Evolutionary conservation across 1,140 invertebrate genomes (phyloP).

Genomic region (Argopecten irradians): DNA sequence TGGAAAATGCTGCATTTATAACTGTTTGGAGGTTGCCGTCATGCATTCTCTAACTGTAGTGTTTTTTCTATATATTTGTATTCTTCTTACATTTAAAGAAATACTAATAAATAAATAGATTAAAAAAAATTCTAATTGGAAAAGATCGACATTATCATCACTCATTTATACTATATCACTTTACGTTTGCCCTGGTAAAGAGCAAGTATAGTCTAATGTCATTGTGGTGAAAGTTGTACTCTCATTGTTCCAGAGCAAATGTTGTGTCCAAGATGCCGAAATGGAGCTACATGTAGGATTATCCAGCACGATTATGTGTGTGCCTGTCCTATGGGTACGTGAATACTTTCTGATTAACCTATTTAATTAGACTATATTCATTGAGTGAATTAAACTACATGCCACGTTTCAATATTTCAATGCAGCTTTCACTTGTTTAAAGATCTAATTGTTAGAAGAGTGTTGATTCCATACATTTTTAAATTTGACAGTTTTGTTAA

Average conservation of each 20-base stretch:
- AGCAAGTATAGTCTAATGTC: not conserved
- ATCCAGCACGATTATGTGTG: slow-evolving; percentile 18
- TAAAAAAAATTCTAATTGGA: not conserved
- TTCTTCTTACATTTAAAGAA: too few relatives aligned
- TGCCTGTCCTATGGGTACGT: slow-evolving; percentile 33
- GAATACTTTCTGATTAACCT: slow-evolving; percentile 79
- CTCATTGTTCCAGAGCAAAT: not conserved
- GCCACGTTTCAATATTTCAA: too few relatives aligned
- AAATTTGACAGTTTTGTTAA: too few relatives aligned
- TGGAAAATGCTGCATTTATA: not conserved
- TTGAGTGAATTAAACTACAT: too few relatives aligned
- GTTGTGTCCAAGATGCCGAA: slow-evolving; percentile 31
- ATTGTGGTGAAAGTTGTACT: not conserved
- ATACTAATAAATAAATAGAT: not conserved
- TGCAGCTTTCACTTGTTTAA: too few relatives aligned
- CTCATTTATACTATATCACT: not conserved
- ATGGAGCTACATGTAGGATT: slow-evolving; percentile 33
- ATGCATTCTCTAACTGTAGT: too few relatives aligned
- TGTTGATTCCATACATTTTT: too few relatives aligned
- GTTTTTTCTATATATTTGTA: not conserved
- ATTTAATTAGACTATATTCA: too few relatives aligned
- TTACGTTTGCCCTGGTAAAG: not conserved
- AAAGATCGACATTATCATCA: not conserved
- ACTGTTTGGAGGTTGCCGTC: not conserved
- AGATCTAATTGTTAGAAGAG: too few relatives aligned